Percentiles rank a stretch among this genome's conserved stretches.
phyloP scores from a whole-genome alignment of 1,140 invertebrate genomes.

The Meloidogyne chitwoodi region DNA sequence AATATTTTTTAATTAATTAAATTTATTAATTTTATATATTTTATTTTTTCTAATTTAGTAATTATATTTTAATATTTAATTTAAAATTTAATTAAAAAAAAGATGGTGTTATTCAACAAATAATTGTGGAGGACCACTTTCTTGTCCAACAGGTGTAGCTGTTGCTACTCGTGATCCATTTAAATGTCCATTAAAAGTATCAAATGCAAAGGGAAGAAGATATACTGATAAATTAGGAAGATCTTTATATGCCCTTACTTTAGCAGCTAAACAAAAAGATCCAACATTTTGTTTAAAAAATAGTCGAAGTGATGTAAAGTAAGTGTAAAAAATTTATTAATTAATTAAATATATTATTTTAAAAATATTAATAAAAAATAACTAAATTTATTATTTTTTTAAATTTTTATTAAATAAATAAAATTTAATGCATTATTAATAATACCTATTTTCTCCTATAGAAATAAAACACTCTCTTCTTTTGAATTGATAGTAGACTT shows the following conservation, averaged over 20 bases:
- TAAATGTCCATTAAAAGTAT: conserved; percentile 53
- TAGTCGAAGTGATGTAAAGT: conserved; percentile 57
- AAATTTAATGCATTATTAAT: no score
- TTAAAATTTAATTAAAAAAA: neutral
- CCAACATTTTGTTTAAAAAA: conserved; percentile 47
- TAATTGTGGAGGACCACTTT: conserved; percentile 53
- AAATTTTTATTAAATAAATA: neutral
- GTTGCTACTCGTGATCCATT: conserved; percentile 55
- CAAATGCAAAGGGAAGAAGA: conserved; percentile 51
- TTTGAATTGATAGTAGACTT: neutral
- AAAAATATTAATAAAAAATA: neutral
- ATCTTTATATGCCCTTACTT: conserved; percentile 50
- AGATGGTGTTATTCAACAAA: conserved; percentile 57
- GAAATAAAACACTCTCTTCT: no score
- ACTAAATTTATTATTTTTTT: conserved; percentile 2
- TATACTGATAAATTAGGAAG: conserved; percentile 58
- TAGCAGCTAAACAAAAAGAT: conserved; percentile 47
- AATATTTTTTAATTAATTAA: no score
- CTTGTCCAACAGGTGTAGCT: conserved; percentile 50
- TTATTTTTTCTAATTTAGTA: no score
- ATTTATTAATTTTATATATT: no score
- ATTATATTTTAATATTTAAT: no score
- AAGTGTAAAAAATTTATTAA: conserved; percentile 4
- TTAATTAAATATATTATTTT: no score
- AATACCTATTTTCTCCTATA: no score